Base-by-base conservation (phyloP, 2,113 vertebrate genomes). In the Podarcis cretensis region DNA sequence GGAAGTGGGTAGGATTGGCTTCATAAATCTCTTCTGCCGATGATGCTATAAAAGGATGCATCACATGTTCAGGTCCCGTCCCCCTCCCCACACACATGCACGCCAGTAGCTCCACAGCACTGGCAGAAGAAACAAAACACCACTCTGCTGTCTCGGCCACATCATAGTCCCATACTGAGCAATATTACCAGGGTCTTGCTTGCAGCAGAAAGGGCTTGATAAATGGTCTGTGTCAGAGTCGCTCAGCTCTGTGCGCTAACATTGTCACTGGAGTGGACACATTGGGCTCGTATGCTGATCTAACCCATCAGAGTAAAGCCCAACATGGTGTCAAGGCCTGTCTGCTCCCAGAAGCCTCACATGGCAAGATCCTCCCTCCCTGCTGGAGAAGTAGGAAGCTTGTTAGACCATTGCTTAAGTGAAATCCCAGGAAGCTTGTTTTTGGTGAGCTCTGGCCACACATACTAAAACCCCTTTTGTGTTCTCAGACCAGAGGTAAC, bases 151-250 rank as follows among this genome's bases (percentile, higher is more conserved):
- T 68, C 73, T 59, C 21, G 59, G 40, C n/a, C 63, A 57, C n/a
- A 76, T 68, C 40, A 54, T 30, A 68, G 81, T 77, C 48, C 87
- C 63, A 77, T 69, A 59, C 73, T 35, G 23, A 78, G 43, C 25
- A 57, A n/a, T 9, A 21, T 63, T 75, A 30, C 2, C 81, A 77
- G 87, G 74, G 63, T 77, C 81, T 88, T 63, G n/a, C 40, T 83
- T 78, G 40, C 32, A 37, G 81, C 37, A 35, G 73, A 77, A 83
- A 76, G 27, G 30, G 21, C 73, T 76, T 83, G 81, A 88, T 83
- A 88, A 88, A 83, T 88, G 81, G 73, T 59, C 40, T 75, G 63
- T 84, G 74, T 84, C 87, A 89, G 81, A 83, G 40, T 78, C 8
- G n/a, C 63, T 89, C 43, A 89, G 81, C 81, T 69, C 43, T 18